These are phyloP conservation scores for Onychorhynchus coronatus DNA, from an alignment of 2,113 vertebrate genomes.

Conservation along the genomic window DNA sequence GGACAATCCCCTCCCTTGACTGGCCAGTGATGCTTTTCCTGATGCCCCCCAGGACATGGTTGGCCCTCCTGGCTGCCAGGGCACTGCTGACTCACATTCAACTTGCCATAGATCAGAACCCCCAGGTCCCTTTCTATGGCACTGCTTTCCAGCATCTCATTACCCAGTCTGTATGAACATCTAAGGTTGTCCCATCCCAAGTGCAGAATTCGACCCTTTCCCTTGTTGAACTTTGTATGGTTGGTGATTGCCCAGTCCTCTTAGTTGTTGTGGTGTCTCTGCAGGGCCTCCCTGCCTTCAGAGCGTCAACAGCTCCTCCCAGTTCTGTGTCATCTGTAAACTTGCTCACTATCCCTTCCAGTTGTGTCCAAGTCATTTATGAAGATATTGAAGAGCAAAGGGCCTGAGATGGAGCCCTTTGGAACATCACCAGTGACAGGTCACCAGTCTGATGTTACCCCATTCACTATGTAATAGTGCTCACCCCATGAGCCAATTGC, in stretches of 20 bases:
- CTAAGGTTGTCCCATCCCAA: background rate
- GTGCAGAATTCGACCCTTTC: background rate
- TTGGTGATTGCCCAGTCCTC: background rate
- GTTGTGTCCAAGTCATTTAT: background rate
- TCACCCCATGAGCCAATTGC: background rate
- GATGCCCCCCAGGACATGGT: background rate
- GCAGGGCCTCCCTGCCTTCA: background rate
- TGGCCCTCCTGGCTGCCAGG: background rate
- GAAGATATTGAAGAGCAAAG: background rate
- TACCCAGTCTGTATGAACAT: background rate
- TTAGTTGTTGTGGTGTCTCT: background rate
- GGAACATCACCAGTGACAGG: background rate
- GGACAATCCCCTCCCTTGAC: background rate
- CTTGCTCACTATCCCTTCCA: background rate
- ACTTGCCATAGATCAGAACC: background rate
- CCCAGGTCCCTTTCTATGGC: background rate
- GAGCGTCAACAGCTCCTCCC: background rate
- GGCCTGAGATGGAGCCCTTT: background rate
- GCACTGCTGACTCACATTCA: background rate
- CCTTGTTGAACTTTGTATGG: background rate
- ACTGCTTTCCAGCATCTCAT: background rate
- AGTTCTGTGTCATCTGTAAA: background rate
- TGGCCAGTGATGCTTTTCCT: background rate
- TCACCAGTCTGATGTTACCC: background rate
- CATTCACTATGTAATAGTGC: background rate